Conservation (phyloP, 2,797 vertebrate species). For the Coregonus sp. region DNA sequence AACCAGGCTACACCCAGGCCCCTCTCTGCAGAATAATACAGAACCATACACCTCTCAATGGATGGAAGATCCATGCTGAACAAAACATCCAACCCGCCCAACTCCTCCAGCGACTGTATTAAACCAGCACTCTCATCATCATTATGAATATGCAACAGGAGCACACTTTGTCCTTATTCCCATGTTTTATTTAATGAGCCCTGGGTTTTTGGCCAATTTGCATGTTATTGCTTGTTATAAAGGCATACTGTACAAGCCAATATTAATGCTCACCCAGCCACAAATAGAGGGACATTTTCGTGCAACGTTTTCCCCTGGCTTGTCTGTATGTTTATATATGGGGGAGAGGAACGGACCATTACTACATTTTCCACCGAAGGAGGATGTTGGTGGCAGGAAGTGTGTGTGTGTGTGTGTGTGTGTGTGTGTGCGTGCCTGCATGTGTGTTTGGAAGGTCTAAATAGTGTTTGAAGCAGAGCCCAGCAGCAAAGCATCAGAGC, state of each 20-base stretch:
- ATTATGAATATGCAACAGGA: conserved; percentile 56
- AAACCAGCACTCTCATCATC: conserved; percentile 26
- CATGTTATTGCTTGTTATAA: conserved; percentile 57
- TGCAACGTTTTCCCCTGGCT: conserved; percentile 58
- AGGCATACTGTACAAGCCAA: conserved; percentile 20
- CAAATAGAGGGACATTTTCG: conserved; percentile 47
- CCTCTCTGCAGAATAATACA: too few relatives aligned
- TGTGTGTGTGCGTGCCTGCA: too few relatives aligned
- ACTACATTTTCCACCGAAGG: too few relatives aligned
- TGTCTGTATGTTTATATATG: conserved; percentile 38
- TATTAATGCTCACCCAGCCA: neutral
- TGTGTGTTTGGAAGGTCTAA: too few relatives aligned
- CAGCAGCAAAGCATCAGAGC: conserved; percentile 12
- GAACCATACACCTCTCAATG: neutral
- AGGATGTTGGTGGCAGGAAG: too few relatives aligned
- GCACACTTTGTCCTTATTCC: conserved; percentile 52
- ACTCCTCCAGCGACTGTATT: conserved; percentile 40
- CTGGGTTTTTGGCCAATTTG: conserved; percentile 47
- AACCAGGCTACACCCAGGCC: neutral
- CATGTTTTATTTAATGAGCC: conserved; percentile 68
- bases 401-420: neutral
- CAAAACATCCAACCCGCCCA: conserved; percentile 30
- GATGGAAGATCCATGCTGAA: neutral
- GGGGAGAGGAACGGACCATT: too few relatives aligned
- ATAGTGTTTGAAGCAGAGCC: too few relatives aligned